Base-by-base conservation (phyloP, 2,113 vertebrate genomes). In the Cyprinodon brontotheroides region DNA sequence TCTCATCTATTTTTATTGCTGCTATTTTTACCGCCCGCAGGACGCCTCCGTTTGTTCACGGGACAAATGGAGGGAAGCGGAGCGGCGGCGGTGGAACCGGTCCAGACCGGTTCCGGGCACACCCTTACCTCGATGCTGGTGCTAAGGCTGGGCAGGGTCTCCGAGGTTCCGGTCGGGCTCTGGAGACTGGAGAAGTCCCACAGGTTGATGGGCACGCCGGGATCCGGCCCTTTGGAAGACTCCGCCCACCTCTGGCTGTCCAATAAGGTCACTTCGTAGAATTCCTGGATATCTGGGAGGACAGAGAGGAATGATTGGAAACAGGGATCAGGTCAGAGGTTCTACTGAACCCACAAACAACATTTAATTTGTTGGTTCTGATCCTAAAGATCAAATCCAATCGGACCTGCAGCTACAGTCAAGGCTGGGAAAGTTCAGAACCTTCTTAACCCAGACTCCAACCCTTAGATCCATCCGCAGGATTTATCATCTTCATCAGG, bases 211-310 rank as follows among this genome's bases (percentile, higher is more conserved):
- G 96, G 94, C 43, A 94, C 91, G 84, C 92, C 73, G 74, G 94
- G 94, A 80, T 95, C 96, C 68, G 83, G 91, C 38, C 83, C 92
- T 83, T 95, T 96, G 74, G 94, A 88, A 63, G 88, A 91, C 90
- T 97, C 96, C 83, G 78, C 81, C 87, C 95, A 97, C 94, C 94
- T 96, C 90, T 97, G 96, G 91, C 95, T 96, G 93, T 99, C 96
- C 92, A 95, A 84, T 95, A 99, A 97, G 96, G 97, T 97, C 96
- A 99, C 97, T 97, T 99, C 97, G 89, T 99, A 99, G 93, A 99
- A 99, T 92, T 99, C 98, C 95, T 99, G 98, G 95, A 99, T 99
- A 93, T 99, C 97, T 99, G 91, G 3, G 1, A 48, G 17, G 0
- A 80, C 72, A 66, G 68, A 59, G 20, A 14, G 22, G 36, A 63